These are phyloP conservation scores for Lacerta viridis DNA, from an alignment of 2,797 vertebrate genomes.

Conservation along the genomic window DNA sequence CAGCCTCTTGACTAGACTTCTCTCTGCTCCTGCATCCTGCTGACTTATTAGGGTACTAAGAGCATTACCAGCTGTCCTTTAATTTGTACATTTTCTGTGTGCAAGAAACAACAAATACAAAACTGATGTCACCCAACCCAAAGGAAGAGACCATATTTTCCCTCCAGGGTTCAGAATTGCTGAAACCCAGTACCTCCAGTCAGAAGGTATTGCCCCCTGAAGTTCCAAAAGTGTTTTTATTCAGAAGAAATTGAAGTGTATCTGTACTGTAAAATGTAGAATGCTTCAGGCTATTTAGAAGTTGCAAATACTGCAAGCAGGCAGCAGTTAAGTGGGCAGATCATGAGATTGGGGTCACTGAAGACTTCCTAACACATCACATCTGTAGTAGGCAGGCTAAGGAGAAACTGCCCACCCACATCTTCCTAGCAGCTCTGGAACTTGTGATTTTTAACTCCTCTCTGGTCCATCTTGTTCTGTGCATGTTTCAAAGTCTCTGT, in stretches of 20 bases:
- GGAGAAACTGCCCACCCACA: background rate
- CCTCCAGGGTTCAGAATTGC: background rate
- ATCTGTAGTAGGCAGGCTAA: background rate
- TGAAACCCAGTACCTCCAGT: background rate
- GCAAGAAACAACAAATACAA: slow-evolving; percentile 16
- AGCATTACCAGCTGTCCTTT: slow-evolving; percentile 67
- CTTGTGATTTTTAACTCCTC: background rate
- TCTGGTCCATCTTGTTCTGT: background rate
- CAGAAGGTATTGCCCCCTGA: too few relatives aligned
- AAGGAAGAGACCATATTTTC: too few relatives aligned
- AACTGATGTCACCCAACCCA: background rate
- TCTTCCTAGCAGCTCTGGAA: background rate
- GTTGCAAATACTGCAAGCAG: background rate
- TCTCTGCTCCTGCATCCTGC: slow-evolving; percentile 60
- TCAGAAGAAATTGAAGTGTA: background rate
- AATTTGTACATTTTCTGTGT: slow-evolving; percentile 49
- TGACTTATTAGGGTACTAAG: slow-evolving; percentile 61
- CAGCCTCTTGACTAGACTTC: slow-evolving; percentile 41
- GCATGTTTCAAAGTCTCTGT: background rate
- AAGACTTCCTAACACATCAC: background rate
- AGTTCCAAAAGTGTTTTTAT: too few relatives aligned
- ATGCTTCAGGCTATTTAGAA: background rate
- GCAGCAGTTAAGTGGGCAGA: background rate
- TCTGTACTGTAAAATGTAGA: background rate
- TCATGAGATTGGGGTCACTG: background rate